These are phyloP conservation scores for Tetropium fuscum DNA, from an alignment of 2,888 invertebrate species.

Conservation along the genomic window DNA sequence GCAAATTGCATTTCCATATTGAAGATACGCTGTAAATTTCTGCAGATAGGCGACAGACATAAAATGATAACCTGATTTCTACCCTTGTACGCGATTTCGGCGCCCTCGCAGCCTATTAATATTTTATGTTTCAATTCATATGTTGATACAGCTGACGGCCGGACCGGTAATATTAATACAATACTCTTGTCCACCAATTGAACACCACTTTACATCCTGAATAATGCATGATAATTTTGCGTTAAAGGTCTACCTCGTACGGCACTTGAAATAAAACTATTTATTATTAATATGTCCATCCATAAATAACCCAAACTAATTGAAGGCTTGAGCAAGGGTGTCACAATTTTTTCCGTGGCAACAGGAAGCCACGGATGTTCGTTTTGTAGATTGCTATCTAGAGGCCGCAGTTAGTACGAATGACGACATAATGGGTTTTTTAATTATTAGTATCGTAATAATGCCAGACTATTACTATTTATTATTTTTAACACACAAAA, in stretches of 20 bases:
- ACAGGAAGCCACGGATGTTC: too few species aligned
- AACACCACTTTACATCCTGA: conserved; percentile 24
- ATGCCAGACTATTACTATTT: too few species aligned
- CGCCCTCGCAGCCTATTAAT: conserved; percentile 41
- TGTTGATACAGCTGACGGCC: conserved; percentile 71
- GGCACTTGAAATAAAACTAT: conserved; percentile 17
- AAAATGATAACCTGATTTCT: conserved; percentile 44
- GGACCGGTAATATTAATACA: conserved; percentile 39
- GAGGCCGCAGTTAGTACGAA: too few species aligned
- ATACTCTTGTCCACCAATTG: conserved; percentile 45
- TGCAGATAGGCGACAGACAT: conserved; percentile 34
- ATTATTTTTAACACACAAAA: too few species aligned
- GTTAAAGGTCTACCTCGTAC: conserved; percentile 1
- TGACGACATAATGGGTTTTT: too few species aligned
- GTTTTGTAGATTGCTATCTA: too few species aligned
- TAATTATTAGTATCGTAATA: too few species aligned
- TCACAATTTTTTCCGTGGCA: too few species aligned
- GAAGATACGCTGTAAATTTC: conserved; percentile 38
- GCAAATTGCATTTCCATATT: conserved; percentile 41
- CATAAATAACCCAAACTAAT: background rate
- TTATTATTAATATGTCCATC: conserved; percentile 4
- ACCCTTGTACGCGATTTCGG: conserved; percentile 32
- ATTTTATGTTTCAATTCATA: conserved; percentile 49
- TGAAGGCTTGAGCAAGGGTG: background rate
- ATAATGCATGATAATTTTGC: conserved; percentile 16